Percentiles rank a stretch among this genome's conserved stretches.
Conservation (phyloP, 2,888 invertebrate species). For the Ormyrus labotus region DNA sequence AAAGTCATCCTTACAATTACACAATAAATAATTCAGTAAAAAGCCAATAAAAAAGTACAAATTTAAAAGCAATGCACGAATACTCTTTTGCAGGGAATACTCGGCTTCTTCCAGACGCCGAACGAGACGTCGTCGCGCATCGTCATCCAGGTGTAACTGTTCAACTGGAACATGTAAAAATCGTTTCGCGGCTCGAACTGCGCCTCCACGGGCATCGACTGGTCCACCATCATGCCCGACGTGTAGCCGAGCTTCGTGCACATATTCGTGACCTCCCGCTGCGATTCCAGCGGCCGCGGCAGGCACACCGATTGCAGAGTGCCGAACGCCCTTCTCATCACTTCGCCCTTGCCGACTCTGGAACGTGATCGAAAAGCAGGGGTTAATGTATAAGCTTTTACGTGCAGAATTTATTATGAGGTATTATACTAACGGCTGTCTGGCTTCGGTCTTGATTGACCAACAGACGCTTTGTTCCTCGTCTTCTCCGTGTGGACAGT, state of each 20-base stretch:
- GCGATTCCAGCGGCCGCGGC: slow-evolving; percentile 63
- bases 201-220: slow-evolving; percentile 38
- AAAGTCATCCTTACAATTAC: slow-evolving; percentile 1
- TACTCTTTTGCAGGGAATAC: slow-evolving; percentile 64
- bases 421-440: slow-evolving; percentile 66
- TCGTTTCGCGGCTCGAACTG: slow-evolving; percentile 60
- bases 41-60: neutral
- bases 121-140: slow-evolving; percentile 63
- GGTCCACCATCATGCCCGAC: slow-evolving; percentile 71
- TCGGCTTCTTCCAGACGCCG: slow-evolving; percentile 59
- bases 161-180: slow-evolving; percentile 66
- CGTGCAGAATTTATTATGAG: slow-evolving; percentile 34
- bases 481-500: slow-evolving; percentile 87
- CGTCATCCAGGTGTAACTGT: slow-evolving; percentile 62
- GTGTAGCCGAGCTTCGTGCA: slow-evolving; percentile 81
- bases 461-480: slow-evolving; percentile 85
- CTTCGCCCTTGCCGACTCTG: slow-evolving; percentile 81
- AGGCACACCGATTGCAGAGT: slow-evolving; percentile 86
- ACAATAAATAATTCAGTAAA: neutral
- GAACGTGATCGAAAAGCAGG: neutral
- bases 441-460: slow-evolving; percentile 74
- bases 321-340: slow-evolving; percentile 82
- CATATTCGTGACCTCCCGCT: slow-evolving; percentile 78
- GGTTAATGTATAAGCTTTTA: no score
- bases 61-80: slow-evolving; percentile 61